phyloP scores from a whole-genome alignment of 2,888 invertebrate genomes.

The Papilio gigon region DNA sequence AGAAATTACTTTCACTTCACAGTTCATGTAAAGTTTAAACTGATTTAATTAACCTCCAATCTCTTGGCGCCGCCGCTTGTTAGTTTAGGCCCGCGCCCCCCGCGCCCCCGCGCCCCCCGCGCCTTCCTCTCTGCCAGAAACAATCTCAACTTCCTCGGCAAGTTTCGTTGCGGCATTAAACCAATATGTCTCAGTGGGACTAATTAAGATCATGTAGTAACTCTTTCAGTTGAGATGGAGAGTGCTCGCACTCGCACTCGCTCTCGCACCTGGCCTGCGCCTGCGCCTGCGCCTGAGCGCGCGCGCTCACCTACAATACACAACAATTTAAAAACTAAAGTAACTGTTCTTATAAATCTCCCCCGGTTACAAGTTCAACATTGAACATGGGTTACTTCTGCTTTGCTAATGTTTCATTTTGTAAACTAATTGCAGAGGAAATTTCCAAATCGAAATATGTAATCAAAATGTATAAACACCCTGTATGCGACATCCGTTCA shows the following conservation, averaged over 20 bases:
- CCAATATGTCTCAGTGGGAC: neutral
- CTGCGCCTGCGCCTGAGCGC: no score
- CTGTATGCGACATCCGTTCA: slow-evolving; percentile 48
- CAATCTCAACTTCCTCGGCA: slow-evolving; percentile 15
- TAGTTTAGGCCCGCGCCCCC: slow-evolving; percentile 35
- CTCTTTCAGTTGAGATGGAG: neutral
- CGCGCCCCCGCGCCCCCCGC: no score
- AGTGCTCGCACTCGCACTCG: neutral
- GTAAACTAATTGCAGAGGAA: no score
- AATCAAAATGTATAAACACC: slow-evolving; percentile 47
- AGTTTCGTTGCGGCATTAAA: neutral
- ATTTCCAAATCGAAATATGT: no score
- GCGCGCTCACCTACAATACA: no score
- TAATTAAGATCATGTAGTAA: neutral
- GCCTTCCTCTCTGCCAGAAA: no score
- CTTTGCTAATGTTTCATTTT: no score
- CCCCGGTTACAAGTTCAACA: no score
- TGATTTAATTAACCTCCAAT: slow-evolving; percentile 11
- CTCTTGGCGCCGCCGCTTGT: slow-evolving; percentile 13
- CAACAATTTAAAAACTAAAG: no score
- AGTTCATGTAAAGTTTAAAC: slow-evolving; percentile 8
- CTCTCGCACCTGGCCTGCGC: no score
- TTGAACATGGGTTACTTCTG: no score
- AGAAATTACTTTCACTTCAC: neutral
- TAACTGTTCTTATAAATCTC: no score